Conservation (phyloP, 2,888 invertebrate genomes). For the Agriopis leucophaearia region DNA sequence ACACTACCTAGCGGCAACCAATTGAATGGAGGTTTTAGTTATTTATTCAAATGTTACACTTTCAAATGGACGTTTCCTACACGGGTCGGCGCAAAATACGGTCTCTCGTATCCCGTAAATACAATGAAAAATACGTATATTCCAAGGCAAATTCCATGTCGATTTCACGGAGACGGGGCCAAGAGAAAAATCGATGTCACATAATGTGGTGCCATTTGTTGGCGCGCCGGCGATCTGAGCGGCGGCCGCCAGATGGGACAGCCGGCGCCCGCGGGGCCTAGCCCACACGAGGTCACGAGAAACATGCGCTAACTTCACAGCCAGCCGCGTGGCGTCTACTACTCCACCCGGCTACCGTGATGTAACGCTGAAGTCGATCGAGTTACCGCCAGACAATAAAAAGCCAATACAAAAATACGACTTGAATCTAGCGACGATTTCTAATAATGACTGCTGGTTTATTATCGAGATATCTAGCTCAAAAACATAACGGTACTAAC, state of each 20-base stretch:
- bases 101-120: slow-evolving; percentile 3
- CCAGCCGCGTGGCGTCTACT: slow-evolving; percentile 23
- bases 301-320: slow-evolving; percentile 33
- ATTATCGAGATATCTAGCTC: slow-evolving; percentile 29
- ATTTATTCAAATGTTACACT: slow-evolving; percentile 2
- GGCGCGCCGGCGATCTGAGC: slow-evolving; percentile 25
- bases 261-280: slow-evolving; percentile 6
- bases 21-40: slow-evolving; percentile 4
- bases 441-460: slow-evolving; percentile 24
- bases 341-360: slow-evolving; percentile 32
- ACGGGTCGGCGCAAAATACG: not conserved
- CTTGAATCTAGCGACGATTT: slow-evolving; percentile 8
- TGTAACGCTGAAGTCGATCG: slow-evolving; percentile 33
- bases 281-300: slow-evolving; percentile 3
- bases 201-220: slow-evolving; percentile 44
- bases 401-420: slow-evolving; percentile 25
- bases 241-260: slow-evolving; percentile 16
- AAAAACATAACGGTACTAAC: slow-evolving; percentile 32
- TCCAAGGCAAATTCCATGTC: slow-evolving; percentile 28
- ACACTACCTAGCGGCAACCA: slow-evolving; percentile 7
- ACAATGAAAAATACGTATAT: slow-evolving; percentile 13
- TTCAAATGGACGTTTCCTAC: not conserved
- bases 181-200: slow-evolving; percentile 44
- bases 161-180: slow-evolving; percentile 34
- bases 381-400: slow-evolving; percentile 31